These are phyloP conservation scores for Bradypus variegatus DNA, from an alignment of 2,797 vertebrate species.

Conservation along the genomic window DNA sequence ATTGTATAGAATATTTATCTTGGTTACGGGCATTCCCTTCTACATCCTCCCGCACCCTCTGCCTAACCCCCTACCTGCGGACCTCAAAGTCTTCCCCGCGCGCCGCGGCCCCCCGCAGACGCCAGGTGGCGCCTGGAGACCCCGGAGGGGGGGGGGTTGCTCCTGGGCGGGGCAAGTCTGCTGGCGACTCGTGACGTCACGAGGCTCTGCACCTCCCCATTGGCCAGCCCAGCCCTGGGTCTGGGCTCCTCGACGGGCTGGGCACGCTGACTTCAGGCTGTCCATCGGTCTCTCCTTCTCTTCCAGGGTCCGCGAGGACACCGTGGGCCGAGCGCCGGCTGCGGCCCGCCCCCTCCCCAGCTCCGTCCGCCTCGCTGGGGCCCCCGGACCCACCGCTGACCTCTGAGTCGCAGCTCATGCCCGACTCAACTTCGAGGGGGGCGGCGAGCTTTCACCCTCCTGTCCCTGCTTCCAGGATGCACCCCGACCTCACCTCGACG, in stretches of 20 bases:
- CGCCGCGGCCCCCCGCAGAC: neutral
- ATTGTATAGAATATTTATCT: neutral
- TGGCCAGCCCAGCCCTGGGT: neutral
- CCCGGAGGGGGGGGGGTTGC: neutral
- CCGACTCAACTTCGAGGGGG: rapidly evolving
- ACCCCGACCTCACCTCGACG: neutral
- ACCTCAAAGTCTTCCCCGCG: neutral
- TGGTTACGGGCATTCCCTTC: neutral
- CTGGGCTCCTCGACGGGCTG: neutral
- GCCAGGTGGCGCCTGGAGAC: conserved; percentile 54
- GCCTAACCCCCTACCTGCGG: no score
- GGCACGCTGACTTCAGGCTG: conserved; percentile 21
- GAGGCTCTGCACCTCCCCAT: neutral
- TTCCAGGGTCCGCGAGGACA: conserved; percentile 21
- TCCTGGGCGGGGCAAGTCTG: conserved; percentile 9
- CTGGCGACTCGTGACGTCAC: conserved; percentile 5
- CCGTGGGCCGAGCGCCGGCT: rapidly evolving
- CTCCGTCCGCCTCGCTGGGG: neutral
- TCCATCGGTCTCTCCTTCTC: neutral
- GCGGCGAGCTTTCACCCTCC: neutral
- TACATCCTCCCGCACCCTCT: neutral
- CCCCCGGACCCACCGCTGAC: neutral
- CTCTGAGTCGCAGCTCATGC: neutral
- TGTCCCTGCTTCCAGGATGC: neutral
- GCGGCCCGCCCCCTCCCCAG: neutral